These are phyloP conservation scores for Cheirogaleus medius DNA, from an alignment of 2,113 vertebrate species.

Conservation along the genomic window DNA sequence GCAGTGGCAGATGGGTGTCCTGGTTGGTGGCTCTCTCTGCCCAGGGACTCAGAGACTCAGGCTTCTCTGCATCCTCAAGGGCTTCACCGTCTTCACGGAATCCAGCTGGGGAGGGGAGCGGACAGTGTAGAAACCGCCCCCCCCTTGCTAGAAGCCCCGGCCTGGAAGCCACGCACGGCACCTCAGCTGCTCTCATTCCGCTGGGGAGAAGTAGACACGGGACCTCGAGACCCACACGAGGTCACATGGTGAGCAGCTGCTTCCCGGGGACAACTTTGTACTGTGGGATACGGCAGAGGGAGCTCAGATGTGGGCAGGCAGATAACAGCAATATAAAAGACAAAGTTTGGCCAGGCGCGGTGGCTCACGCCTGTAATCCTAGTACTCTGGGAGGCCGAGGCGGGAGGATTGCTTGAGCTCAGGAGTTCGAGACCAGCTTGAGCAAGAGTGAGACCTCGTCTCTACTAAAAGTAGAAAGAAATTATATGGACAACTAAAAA, in stretches of 20 bases:
- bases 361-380: too few relatives aligned
- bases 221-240: neutral
- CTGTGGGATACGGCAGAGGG: rapidly evolving
- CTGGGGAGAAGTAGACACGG: too few relatives aligned
- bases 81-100: neutral
- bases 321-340: neutral
- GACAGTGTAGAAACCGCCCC: too few relatives aligned
- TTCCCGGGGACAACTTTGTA: neutral
- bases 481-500: too few relatives aligned
- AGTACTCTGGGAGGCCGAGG: too few relatives aligned
- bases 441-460: too few relatives aligned
- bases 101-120: neutral
- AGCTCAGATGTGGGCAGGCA: neutral
- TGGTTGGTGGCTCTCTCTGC: neutral
- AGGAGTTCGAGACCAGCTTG: too few relatives aligned
- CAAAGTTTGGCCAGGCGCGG: too few relatives aligned
- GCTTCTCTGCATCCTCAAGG: too few relatives aligned
- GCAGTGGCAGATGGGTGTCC: neutral
- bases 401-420: too few relatives aligned
- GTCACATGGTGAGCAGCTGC: neutral
- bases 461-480: too few relatives aligned
- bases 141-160: neutral
- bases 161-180: neutral
- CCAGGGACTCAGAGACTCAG: neutral
- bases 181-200: neutral